phyloP scores from a whole-genome alignment of 2,888 invertebrate genomes.

The Malthinus flaveolus region DNA sequence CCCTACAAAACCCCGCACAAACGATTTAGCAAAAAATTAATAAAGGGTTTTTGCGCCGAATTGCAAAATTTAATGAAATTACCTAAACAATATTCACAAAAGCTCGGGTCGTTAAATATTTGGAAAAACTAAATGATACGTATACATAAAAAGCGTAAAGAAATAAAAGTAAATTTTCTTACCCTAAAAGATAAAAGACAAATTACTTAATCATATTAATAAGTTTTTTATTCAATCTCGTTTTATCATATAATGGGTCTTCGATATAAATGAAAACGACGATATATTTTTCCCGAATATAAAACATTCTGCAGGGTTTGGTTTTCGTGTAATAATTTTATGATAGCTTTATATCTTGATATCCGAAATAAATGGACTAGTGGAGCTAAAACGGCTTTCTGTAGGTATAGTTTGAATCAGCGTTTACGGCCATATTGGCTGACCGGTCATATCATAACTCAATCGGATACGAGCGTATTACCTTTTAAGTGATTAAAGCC shows the following conservation, averaged over 20 bases:
- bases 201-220: neutral
- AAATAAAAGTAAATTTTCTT: no score
- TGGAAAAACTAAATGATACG: no score
- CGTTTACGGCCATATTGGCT: conserved; percentile 51
- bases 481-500: conserved; percentile 56
- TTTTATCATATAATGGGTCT: neutral
- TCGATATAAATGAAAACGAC: neutral
- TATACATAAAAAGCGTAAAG: no score
- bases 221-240: neutral
- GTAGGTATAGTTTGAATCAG: conserved; percentile 53
- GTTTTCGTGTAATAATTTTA: conserved; percentile 50
- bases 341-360: conserved; percentile 42
- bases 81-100: no score
- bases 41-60: no score
- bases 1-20: no score
- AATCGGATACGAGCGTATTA: conserved; percentile 49
- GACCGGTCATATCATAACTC: conserved; percentile 55
- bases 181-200: no score
- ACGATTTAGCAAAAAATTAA: no score
- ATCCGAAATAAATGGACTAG: conserved; percentile 47
- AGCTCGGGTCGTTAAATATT: no score
- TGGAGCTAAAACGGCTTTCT: conserved; percentile 33
- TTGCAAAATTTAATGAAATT: no score
- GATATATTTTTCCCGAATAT: neutral
- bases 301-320: conserved; percentile 2